Percentiles rank a stretch among this genome's conserved stretches.
These are phyloP conservation scores for Microcebus jonahi DNA, from an alignment of 2,113 vertebrate genomes.

Conservation along the genomic window DNA sequence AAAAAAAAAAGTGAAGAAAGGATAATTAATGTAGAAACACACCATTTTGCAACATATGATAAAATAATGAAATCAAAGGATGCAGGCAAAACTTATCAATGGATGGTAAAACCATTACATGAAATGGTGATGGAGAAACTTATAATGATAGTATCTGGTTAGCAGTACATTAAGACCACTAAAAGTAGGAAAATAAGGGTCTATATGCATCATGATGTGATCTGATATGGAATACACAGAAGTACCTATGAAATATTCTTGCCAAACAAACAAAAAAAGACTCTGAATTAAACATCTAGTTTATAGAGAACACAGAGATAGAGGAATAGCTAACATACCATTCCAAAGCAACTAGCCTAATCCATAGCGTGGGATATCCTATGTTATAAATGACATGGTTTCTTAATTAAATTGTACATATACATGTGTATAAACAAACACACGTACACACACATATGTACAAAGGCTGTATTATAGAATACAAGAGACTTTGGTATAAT, in stretches of 20 bases:
- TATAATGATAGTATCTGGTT: neutral
- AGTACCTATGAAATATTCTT: neutral
- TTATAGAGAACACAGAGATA: neutral
- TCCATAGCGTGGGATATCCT: neutral
- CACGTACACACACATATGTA: neutral
- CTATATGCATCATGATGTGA: neutral
- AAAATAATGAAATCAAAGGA: neutral
- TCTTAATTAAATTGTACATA: neutral
- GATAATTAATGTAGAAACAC: neutral
- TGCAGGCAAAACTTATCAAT: neutral
- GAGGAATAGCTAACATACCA: neutral
- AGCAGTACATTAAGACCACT: neutral
- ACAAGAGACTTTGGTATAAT: neutral
- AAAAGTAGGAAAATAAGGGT: neutral
- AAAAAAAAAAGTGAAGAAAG: neutral
- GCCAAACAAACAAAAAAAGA: neutral
- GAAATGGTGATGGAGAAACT: neutral
- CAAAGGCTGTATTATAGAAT: neutral
- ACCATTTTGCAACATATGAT: neutral
- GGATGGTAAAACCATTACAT: neutral
- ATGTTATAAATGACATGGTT: neutral
- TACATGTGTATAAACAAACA: fast-evolving
- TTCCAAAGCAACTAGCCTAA: neutral
- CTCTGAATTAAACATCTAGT: neutral
- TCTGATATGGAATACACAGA: neutral